These are phyloP conservation scores for Sebastes matsubarae DNA, from an alignment of 2,797 vertebrate genomes.

Conservation along the genomic window DNA sequence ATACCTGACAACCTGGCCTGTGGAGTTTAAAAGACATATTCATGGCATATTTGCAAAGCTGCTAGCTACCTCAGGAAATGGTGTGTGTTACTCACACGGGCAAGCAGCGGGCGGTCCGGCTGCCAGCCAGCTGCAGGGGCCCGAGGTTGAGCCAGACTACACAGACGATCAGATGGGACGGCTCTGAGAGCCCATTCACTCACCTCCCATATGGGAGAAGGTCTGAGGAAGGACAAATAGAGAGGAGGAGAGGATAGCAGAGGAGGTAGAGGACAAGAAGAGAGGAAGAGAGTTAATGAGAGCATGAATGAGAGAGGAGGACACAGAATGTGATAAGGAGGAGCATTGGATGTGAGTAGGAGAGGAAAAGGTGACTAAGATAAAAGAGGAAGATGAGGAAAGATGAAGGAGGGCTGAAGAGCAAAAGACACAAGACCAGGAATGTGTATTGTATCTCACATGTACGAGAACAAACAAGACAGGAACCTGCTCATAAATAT, in stretches of 20 bases:
- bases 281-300: background rate
- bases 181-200: constrained; percentile 71
- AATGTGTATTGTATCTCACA: no score
- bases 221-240: constrained; percentile 34
- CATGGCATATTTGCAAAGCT: background rate
- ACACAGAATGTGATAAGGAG: background rate
- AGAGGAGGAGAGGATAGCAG: background rate
- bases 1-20: background rate
- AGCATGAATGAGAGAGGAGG: background rate
- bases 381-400: no score
- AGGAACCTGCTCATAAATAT: background rate
- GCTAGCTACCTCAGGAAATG: background rate
- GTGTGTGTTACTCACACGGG: constrained; percentile 63
- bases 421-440: no score
- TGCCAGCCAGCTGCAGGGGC: constrained; percentile 63
- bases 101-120: constrained; percentile 43
- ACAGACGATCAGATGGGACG: constrained; percentile 66
- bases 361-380: background rate
- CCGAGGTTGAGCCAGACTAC: constrained; percentile 68
- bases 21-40: background rate
- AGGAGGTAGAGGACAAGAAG: background rate
- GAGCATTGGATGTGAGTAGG: no score
- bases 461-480: background rate
- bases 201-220: constrained; percentile 71
- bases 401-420: no score